Evolutionary conservation across 2,797 vertebrate genomes (phyloP), one percentile per base, ranked within the genome.

Genomic region (Euphonia xanthogaster): DNA sequence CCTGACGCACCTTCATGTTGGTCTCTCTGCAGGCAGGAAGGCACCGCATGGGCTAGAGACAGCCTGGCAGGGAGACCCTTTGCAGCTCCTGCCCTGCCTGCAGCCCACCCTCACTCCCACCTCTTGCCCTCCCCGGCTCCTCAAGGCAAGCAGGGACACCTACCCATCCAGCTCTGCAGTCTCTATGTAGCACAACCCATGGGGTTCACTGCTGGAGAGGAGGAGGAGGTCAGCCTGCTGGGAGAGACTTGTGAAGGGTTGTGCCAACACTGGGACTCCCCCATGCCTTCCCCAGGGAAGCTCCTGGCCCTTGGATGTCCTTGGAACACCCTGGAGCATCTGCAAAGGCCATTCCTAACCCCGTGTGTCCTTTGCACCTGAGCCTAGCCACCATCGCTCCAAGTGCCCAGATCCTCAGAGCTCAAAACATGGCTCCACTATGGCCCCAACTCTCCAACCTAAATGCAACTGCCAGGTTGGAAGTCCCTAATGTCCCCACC

Each of bases 101-200:
- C 55, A 61, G 86, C 61, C 30, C 14, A 1, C 19, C 9, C 48
- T 39, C 45, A 7, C 40, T 63, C 54, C 58, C 24, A 21, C 10
- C 31, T 39, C 39, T 31, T 3, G 3, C 71, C 60, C 20, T 21
- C 24, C 51, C 24, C 7, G 1, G 33, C 35, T 31, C 20, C 24
- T 1, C 10, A 7, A 25, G 44, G 33, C 0, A 0, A n/a, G 75
- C 7, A 2, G 40, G 40, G 68, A 2, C 5, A 93, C 98, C 81
- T 94, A 99, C 99, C 99, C 99, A 3, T 99, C 99, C 20, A 99
- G 98, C 95, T 99, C 99, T 3, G 99, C 98, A 0, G 99, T 99
- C 97, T 99, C 99, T 12, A 99, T 99, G 97, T 99, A 99, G 95
- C 99, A 99, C 93, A 99, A 97, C 21, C 99, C 98, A 10, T 99